phyloP scores from a whole-genome alignment of 2,888 invertebrate genomes.

The Drosophila nr. medialis region DNA sequence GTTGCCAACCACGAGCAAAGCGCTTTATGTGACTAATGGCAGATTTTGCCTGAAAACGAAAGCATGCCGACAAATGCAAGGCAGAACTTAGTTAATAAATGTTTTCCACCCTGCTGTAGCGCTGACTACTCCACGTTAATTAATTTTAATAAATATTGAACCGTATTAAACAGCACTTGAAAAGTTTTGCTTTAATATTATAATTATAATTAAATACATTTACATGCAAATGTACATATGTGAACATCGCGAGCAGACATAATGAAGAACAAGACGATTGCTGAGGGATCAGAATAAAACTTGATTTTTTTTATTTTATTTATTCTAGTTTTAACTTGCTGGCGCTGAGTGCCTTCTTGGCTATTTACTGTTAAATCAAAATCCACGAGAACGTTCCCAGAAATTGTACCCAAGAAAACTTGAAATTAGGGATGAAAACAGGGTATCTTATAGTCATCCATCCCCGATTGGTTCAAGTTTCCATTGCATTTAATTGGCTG shows the following conservation, averaged over 20 bases:
- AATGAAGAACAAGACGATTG: no score
- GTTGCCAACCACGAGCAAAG: slow-evolving; percentile 27
- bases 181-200: slow-evolving; percentile 1
- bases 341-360: background rate
- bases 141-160: slow-evolving; percentile 13
- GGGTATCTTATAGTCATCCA: background rate
- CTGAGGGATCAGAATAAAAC: no score
- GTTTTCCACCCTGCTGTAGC: background rate
- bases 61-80: background rate
- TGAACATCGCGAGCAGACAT: no score
- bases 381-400: background rate
- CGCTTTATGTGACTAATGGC: slow-evolving; percentile 17
- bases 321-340: background rate
- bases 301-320: background rate
- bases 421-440: background rate
- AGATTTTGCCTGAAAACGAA: slow-evolving; percentile 16
- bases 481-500: slow-evolving; percentile 56
- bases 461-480: background rate
- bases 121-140: slow-evolving; percentile 13
- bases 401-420: background rate
- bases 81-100: slow-evolving; percentile 1
- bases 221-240: no score
- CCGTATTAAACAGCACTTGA: background rate
- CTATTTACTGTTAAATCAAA: background rate
- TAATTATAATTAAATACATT: background rate